Conservation (phyloP, 2,113 vertebrate genomes). For the Megaceryle maxima region DNA sequence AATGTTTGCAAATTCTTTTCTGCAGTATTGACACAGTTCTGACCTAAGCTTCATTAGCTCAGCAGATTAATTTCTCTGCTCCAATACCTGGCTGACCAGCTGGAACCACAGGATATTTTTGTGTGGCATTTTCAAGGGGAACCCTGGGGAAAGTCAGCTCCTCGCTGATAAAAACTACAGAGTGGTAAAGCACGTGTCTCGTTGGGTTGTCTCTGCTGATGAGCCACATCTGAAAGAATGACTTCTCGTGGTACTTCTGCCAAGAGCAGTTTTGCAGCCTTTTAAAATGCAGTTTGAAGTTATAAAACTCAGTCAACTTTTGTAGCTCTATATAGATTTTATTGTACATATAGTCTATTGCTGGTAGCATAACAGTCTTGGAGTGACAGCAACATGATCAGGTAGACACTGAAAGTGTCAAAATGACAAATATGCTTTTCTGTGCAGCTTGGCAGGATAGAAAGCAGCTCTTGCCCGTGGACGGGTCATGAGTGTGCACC, state of each 20-base stretch:
- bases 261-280: background rate
- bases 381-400: background rate
- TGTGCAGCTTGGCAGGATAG: background rate
- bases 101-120: background rate
- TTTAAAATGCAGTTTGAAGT: background rate
- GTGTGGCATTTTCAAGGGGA: background rate
- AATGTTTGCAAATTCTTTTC: conserved; percentile 47
- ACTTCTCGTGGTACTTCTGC: background rate
- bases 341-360: background rate
- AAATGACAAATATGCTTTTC: background rate
- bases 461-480: background rate
- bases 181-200: background rate
- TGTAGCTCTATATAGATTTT: background rate
- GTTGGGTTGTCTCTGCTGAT: background rate
- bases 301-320: background rate
- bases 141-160: background rate
- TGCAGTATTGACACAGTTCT: background rate
- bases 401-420: background rate
- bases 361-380: fast-evolving
- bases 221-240: background rate
- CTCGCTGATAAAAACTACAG: background rate
- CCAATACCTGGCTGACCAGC: background rate
- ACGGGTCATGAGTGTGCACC: fast-evolving
- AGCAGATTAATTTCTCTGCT: conserved; percentile 31
- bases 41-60: conserved; percentile 35